Percentiles rank a stretch among this genome's conserved stretches.
phyloP scores from a whole-genome alignment of 2,797 vertebrate genomes.

The Gymnopithys bicolor region DNA sequence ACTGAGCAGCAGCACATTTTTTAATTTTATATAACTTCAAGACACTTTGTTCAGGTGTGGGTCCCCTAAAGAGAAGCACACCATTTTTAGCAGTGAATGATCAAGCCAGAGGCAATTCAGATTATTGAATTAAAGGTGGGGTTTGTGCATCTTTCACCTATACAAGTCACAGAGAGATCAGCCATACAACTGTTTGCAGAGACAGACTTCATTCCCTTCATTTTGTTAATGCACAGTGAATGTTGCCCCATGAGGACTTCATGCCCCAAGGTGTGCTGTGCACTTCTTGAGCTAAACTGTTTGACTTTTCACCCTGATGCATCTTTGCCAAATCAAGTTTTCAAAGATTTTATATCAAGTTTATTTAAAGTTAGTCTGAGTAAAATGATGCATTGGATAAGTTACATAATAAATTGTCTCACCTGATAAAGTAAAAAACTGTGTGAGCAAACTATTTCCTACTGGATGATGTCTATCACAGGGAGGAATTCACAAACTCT shows the following conservation, averaged over 20 bases:
- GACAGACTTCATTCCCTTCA: background rate
- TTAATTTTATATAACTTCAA: conserved; percentile 38
- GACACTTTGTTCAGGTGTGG: background rate
- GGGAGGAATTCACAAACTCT: conserved; percentile 15
- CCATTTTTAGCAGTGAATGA: conserved; percentile 14
- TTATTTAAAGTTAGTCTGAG: background rate
- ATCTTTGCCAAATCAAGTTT: background rate
- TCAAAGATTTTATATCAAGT: background rate
- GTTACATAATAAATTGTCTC: background rate
- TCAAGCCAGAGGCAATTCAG: conserved; percentile 16
- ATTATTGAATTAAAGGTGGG: background rate
- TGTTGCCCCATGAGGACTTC: background rate
- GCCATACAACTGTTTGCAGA: background rate
- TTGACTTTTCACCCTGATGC: background rate
- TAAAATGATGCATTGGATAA: background rate
- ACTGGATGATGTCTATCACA: background rate
- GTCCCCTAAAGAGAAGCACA: background rate
- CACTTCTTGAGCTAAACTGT: background rate
- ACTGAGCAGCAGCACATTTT: conserved; percentile 13
- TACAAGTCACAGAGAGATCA: background rate
- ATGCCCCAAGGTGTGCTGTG: background rate
- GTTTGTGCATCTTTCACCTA: background rate
- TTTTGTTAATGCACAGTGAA: conserved; percentile 36
- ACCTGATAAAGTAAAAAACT: background rate
- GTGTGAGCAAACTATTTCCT: background rate